phyloP scores from a whole-genome alignment of 2,797 vertebrate genomes.

The Odontamblyopus rebecca region DNA sequence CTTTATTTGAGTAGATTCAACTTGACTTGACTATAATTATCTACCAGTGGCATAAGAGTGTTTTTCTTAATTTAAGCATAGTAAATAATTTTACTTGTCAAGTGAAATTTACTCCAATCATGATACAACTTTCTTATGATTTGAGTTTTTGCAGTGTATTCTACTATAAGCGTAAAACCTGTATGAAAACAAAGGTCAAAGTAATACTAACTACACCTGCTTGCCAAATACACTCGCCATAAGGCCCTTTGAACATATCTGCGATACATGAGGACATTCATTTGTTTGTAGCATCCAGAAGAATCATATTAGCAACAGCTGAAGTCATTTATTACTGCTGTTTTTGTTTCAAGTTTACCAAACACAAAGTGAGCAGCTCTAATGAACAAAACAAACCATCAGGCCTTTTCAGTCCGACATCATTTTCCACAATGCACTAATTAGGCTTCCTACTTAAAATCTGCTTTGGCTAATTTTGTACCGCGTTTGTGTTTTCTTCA shows the following conservation, averaged over 20 bases:
- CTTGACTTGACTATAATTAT: too few species aligned
- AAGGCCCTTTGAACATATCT: not conserved
- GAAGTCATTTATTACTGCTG: constrained; percentile 41
- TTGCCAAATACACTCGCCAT: not conserved
- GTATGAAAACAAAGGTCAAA: not conserved
- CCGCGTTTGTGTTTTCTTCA: constrained; percentile 2
- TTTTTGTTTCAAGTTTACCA: constrained; percentile 22
- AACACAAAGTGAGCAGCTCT: constrained; percentile 19
- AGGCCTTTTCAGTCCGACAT: constrained; percentile 15
- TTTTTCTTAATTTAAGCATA: too few species aligned
- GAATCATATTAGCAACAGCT: constrained; percentile 45
- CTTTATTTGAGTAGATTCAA: too few species aligned
- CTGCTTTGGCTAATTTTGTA: not conserved
- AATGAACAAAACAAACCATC: constrained; percentile 21
- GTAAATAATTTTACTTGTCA: too few species aligned
- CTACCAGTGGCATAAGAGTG: too few species aligned
- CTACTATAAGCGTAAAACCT: not conserved
- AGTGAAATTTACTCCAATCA: too few species aligned
- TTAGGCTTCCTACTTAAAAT: not conserved
- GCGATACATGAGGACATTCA: constrained; percentile 20
- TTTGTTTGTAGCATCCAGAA: constrained; percentile 3
- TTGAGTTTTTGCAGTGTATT: too few species aligned
- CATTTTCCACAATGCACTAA: constrained; percentile 1
- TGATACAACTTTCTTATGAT: too few species aligned
- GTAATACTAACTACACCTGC: not conserved